These are phyloP conservation scores for Actinemys pallida DNA, from an alignment of 2,113 vertebrate species.

Conservation along the genomic window DNA sequence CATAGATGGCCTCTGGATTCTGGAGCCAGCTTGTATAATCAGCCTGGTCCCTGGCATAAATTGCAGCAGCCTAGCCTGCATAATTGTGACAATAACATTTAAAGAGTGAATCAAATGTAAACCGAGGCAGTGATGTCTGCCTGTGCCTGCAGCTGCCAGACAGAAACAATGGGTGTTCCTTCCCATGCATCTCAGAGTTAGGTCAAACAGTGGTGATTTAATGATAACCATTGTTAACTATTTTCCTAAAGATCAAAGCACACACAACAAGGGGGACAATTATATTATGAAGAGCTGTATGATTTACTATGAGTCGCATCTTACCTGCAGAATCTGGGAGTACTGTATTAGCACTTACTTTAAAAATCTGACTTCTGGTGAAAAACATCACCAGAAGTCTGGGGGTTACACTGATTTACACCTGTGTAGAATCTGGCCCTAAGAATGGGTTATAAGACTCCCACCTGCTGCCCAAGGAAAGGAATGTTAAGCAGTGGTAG, in stretches of 20 bases:
- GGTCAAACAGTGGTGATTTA: background rate
- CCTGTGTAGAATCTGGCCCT: background rate
- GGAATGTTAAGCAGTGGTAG: background rate
- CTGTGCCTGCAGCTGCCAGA: background rate
- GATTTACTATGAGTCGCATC: background rate
- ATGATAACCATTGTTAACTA: background rate
- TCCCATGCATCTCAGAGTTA: rapidly evolving
- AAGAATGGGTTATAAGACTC: background rate
- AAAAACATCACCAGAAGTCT: background rate
- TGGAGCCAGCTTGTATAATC: background rate
- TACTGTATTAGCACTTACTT: background rate
- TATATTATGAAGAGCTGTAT: background rate
- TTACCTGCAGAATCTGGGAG: background rate
- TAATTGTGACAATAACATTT: background rate
- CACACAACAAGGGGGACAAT: background rate
- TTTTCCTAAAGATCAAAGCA: background rate
- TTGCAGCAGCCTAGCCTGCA: background rate
- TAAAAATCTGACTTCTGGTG: background rate
- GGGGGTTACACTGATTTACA: background rate
- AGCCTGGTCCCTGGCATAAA: background rate
- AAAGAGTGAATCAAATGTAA: background rate
- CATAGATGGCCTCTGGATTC: background rate
- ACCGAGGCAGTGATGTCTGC: background rate
- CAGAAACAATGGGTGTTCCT: background rate
- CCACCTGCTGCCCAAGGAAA: background rate